A percentile compares a stretch with the other conserved stretches of the same genome.
These are phyloP conservation scores for Ennomos quercinarius DNA, from an alignment of 2,888 invertebrate genomes.

Conservation along the genomic window DNA sequence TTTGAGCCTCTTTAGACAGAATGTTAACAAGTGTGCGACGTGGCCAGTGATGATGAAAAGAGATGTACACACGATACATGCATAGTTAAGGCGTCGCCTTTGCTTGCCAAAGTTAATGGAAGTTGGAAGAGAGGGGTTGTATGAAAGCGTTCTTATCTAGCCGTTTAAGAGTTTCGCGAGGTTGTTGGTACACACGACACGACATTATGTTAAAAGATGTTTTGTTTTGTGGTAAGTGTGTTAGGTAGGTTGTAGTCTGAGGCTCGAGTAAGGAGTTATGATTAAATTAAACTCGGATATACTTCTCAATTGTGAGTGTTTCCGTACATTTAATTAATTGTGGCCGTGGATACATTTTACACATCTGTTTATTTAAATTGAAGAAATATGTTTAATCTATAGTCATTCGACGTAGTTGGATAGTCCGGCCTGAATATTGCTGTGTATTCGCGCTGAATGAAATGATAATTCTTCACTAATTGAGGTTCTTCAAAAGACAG, in stretches of 20 bases:
- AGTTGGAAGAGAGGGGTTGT: conserved; percentile 57
- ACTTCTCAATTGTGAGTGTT: too few relatives aligned
- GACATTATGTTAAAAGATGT: conserved; percentile 35
- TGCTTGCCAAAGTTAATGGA: conserved; percentile 81
- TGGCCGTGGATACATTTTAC: too few relatives aligned
- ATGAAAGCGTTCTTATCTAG: conserved; percentile 73
- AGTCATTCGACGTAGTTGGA: too few relatives aligned
- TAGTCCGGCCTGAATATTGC: too few relatives aligned
- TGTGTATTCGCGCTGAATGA: too few relatives aligned
- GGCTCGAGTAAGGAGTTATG: too few relatives aligned
- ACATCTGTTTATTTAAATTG: too few relatives aligned
- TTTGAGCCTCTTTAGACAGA: conserved; percentile 67
- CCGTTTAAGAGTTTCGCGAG: conserved; percentile 60
- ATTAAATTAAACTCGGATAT: too few relatives aligned
- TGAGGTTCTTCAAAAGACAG: too few relatives aligned
- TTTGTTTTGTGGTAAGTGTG: conserved; percentile 50
- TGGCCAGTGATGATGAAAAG: conserved; percentile 71
- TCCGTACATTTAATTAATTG: too few relatives aligned
- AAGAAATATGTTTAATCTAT: too few relatives aligned
- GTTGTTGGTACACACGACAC: conserved; percentile 50
- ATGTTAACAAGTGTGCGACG: conserved; percentile 67
- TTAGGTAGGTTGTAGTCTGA: conserved; percentile 25
- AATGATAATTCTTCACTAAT: too few relatives aligned
- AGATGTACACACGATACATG: conserved; percentile 82
- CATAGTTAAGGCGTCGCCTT: conserved; percentile 71